Evolutionary conservation across 2,888 invertebrate genomes (phyloP), one percentile per base, ranked within the genome.

Genomic region (Eilema caniola): DNA sequence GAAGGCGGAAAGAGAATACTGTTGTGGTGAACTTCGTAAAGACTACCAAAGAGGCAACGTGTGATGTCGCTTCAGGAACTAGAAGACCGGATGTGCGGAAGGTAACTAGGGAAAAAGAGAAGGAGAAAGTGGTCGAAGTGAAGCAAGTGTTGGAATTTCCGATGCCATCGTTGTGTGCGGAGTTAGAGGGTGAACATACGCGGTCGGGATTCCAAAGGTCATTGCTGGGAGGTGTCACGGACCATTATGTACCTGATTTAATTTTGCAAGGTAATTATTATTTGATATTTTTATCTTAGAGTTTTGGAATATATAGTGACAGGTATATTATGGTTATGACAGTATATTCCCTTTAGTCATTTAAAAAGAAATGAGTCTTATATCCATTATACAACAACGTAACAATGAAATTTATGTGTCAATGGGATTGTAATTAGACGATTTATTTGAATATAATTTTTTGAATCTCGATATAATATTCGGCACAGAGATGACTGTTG

Each of bases 241-340:
- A 97, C 85, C 96, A 96, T 84, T 97, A 97, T 89, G 96, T 97
- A 88, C 96, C 97, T 83, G 97, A 97, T 94, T 96, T 98, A 96
- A 96, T 97, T 75, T 94, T 98, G 84, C 98, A 98, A 95, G 97
- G 96, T 93, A 65, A 25, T 68, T 64, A 23, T 66, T 24, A 24
- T 59, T 62, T 31, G 1, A 23, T 59, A 37, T 16, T 56, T 20
- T 8, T 37, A 37, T 37, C 56, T n/a, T n/a, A 37, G 37, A 33
- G 33, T 10, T 37, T 37, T 37, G 11, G 37, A 37, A 1, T 37
- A 1, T 37, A 12, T 37, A 33, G 4, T 33, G 11, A 10, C n/a
- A n/a, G n/a, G n/a, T n/a, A n/a, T n/a, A n/a, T n/a, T n/a, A n/a
- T n/a, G n/a, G n/a, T n/a, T n/a, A n/a, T n/a, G n/a, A n/a, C n/a